These are phyloP conservation scores for Sander lucioperca DNA, from an alignment of 2,113 vertebrate genomes.

Conservation along the genomic window DNA sequence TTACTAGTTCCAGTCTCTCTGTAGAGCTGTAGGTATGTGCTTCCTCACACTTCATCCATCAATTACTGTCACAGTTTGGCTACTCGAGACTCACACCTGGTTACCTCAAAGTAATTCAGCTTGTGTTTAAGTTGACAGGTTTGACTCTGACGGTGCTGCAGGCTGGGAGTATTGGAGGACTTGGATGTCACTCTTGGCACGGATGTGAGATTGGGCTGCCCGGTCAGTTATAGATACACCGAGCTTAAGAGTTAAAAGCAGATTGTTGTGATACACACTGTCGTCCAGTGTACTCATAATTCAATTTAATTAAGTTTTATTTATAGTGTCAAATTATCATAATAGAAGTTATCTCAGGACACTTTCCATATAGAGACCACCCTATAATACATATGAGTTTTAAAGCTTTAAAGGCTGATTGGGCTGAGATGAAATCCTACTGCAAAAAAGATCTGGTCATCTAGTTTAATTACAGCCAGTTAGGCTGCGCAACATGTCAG, in stretches of 20 bases:
- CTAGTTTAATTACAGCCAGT: neutral
- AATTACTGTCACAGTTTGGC: slow-evolving; percentile 61
- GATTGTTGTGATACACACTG: neutral
- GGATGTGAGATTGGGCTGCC: slow-evolving; percentile 25
- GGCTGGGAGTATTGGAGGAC: slow-evolving; percentile 6
- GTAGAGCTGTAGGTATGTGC: slow-evolving; percentile 14
- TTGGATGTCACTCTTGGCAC: slow-evolving; percentile 28
- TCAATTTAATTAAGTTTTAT: too few species aligned
- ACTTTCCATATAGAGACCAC: too few species aligned
- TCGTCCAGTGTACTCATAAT: neutral
- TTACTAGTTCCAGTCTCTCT: slow-evolving; percentile 25
- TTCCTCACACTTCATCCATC: slow-evolving; percentile 62
- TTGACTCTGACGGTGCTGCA: slow-evolving; percentile 28
- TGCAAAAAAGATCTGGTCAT: neutral
- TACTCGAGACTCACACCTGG: slow-evolving; percentile 60
- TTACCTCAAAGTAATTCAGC: slow-evolving; percentile 53
- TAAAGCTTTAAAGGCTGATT: slow-evolving; percentile 4
- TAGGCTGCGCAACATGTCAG: neutral
- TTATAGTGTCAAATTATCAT: too few species aligned
- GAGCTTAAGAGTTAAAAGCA: slow-evolving; percentile 22
- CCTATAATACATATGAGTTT: neutral
- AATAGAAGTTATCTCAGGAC: too few species aligned
- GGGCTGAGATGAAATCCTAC: neutral
- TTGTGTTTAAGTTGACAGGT: slow-evolving; percentile 13
- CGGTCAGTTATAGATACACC: slow-evolving; percentile 1